phyloP scores from a whole-genome alignment of 2,113 vertebrate genomes.

The Cichladusa arquata region DNA sequence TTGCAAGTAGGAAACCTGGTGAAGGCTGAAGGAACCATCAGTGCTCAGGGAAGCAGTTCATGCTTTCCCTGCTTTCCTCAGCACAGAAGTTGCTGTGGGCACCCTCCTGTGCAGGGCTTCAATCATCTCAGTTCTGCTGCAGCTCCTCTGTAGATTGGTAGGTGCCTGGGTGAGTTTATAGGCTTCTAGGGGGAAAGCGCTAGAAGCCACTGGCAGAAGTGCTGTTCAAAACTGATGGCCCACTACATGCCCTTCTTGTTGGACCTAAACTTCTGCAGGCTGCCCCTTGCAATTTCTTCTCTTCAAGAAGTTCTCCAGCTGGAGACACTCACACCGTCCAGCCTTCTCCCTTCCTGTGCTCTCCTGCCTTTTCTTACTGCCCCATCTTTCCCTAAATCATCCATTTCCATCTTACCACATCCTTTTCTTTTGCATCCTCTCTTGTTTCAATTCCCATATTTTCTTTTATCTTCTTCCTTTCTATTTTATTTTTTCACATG shows the following conservation, averaged over 20 bases:
- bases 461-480: neutral
- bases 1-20: neutral
- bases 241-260: neutral
- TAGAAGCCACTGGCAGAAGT: neutral
- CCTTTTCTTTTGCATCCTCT: neutral
- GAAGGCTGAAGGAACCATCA: neutral
- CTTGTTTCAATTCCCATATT: neutral
- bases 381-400: neutral
- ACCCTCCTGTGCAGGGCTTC: neutral
- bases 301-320: neutral
- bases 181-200: neutral
- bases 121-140: accelerated
- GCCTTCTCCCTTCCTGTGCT: neutral
- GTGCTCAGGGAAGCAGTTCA: neutral
- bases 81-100: neutral
- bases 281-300: neutral
- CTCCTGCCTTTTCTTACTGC: neutral
- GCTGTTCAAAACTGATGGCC: neutral
- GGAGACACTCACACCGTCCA: neutral
- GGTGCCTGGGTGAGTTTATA: neutral
- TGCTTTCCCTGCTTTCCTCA: neutral
- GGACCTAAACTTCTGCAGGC: neutral
- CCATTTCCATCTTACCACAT: neutral
- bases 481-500: neutral
- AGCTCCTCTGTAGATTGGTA: neutral